Base-by-base conservation (phyloP, 2,888 invertebrate genomes). In the Stenodema calcarata region DNA sequence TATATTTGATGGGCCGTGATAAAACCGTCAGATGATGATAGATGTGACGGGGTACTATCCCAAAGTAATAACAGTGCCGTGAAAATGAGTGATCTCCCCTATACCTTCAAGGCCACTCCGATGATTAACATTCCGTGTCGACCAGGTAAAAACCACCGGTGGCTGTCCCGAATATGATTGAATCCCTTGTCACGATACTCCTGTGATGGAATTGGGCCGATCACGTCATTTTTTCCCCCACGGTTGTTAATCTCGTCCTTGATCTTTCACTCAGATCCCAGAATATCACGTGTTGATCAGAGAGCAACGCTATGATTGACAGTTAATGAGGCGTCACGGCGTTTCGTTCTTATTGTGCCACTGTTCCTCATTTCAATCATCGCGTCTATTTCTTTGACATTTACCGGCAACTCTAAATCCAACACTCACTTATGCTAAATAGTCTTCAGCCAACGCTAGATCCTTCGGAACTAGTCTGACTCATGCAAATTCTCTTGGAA, bases 141-240 rank as follows among this genome's bases (percentile, higher is more conserved):
- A 28, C 27, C 78, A 27, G 27, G 42, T 35, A 73, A 73, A 73
- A 73, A 78, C 78, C 41, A 78, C 28, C 80, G 30, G 28, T 47
- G 78, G 30, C 80, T 80, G 80, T 80, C 80, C n/a, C 30, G 30
- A 80, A 80, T 80, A 80, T 80, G 80, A 80, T 80, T 80, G 80
- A 80, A 80, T 80, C 35, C 35, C 54, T 80, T 50, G 30, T 80
- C 35, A 54, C 18, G 80, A 30, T 28, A 27, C 0, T 1, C 54
- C 35, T 4, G 23, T 80, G 80, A 80, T 28, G 54, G 28, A 50
- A 47, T 54, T 50, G 35, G 16, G 35, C n/a, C 73, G 35, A 75
- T 75, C 41, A n/a, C 73, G 73, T 75, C 73, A 75, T 75, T 41
- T 35, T 35, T 18, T 50, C n/a, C 62, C n/a, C 2, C 18, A 0